phyloP scores from a whole-genome alignment of 2,113 vertebrate species.

The Chascanopsetta lugubris region DNA sequence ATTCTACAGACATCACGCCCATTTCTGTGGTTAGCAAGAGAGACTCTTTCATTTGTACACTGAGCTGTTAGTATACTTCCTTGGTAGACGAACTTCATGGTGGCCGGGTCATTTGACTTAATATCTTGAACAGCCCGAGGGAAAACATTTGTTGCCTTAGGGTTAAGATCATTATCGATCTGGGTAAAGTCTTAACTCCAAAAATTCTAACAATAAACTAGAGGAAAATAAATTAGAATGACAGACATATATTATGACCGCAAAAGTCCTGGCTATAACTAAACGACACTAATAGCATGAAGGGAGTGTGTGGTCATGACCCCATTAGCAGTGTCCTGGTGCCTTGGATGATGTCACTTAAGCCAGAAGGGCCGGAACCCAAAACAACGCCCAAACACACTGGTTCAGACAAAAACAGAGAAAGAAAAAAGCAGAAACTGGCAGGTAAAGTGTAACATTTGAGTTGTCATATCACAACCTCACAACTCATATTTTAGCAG shows the following conservation, averaged over 20 bases:
- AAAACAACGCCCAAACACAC: conserved; percentile 34
- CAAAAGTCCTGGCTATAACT: not conserved
- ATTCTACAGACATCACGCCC: not conserved
- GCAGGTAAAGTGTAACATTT: not conserved
- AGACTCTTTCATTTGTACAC: conserved; percentile 21
- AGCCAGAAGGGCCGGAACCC: conserved; percentile 49
- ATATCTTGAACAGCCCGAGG: conserved; percentile 36
- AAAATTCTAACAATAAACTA: not conserved
- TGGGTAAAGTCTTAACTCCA: not conserved
- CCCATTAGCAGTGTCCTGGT: conserved; percentile 30
- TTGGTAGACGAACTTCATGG: not conserved
- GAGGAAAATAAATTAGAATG: not conserved
- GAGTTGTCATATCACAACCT: no score
- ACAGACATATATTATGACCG: not conserved
- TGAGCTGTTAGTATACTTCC: not conserved
- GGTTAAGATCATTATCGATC: not conserved
- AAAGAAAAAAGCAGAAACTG: not conserved
- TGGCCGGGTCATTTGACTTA: conserved; percentile 16
- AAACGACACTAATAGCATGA: conserved; percentile 9
- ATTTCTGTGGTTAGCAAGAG: not conserved
- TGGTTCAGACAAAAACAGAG: conserved; percentile 6
- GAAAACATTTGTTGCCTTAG: conserved; percentile 26
- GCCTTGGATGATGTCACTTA: conserved; percentile 55
- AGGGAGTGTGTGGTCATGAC: conserved; percentile 4
- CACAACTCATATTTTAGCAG: no score